Evolutionary conservation across 2,113 vertebrate genomes (phyloP).

Genomic region (Cyprinodon tularosa): DNA sequence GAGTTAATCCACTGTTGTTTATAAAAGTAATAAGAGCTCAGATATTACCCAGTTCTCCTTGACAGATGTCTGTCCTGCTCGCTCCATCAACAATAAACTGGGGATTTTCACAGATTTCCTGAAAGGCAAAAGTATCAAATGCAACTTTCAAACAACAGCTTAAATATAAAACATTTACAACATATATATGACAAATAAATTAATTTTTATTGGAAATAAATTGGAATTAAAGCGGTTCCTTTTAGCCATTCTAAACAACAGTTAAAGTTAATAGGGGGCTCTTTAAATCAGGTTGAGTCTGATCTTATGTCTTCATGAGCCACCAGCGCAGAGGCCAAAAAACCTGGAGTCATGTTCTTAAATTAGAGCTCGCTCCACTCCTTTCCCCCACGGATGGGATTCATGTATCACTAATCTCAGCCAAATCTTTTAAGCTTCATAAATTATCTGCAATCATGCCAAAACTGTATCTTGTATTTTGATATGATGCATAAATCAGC

Average conservation of each 20-base stretch:
- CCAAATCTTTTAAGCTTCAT: neutral
- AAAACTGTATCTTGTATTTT: neutral
- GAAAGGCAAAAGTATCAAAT: neutral
- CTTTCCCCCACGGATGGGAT: slow-evolving; percentile 26
- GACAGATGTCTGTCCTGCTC: slow-evolving; percentile 96
- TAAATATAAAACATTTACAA: neutral
- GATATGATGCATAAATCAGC: neutral
- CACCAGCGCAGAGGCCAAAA: slow-evolving; percentile 6
- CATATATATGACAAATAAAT: neutral
- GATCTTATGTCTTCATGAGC: neutral
- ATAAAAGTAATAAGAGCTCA: slow-evolving; percentile 10
- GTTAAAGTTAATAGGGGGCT: neutral
- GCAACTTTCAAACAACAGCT: neutral
- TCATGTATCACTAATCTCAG: slow-evolving; percentile 50
- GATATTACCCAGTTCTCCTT: slow-evolving; percentile 92
- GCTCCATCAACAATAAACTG: slow-evolving; percentile 95
- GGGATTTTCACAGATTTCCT: slow-evolving; percentile 96
- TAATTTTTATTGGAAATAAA: neutral
- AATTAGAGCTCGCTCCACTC: slow-evolving; percentile 35
- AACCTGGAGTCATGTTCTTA: slow-evolving; percentile 34
- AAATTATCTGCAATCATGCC: neutral
- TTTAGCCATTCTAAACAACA: neutral
- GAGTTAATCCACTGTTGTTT: neutral
- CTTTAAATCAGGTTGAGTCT: neutral
- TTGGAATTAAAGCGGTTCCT: neutral